Percentiles rank a stretch among this genome's conserved stretches.
These are phyloP conservation scores for Toxotes jaculatrix DNA, from an alignment of 2,113 vertebrate species.

Conservation along the genomic window DNA sequence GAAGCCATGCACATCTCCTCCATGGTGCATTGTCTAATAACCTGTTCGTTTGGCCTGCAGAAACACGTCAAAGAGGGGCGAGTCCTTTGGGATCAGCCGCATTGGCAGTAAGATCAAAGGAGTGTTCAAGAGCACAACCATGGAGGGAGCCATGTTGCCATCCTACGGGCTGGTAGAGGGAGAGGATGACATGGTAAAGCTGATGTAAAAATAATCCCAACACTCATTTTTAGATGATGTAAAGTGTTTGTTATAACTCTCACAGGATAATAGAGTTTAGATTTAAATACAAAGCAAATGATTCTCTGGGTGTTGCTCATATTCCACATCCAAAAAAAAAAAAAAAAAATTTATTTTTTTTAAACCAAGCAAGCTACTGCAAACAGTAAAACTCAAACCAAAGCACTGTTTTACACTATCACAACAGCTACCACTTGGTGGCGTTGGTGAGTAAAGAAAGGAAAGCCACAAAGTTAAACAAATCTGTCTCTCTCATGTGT, in stretches of 20 bases:
- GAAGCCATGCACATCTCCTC: constrained; percentile 35
- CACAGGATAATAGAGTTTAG: background rate
- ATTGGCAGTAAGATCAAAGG: constrained; percentile 98
- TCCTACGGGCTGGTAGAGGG: constrained; percentile 91
- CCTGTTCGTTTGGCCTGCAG: constrained; percentile 76
- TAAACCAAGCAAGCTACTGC: background rate
- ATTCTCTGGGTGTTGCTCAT: too few species aligned
- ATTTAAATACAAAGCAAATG: background rate
- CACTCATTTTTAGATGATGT: background rate
- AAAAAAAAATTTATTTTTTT: background rate
- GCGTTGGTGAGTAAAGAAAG: constrained; percentile 44
- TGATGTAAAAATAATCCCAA: background rate
- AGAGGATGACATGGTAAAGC: constrained; percentile 93
- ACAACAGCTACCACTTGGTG: constrained; percentile 49
- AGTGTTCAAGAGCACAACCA: constrained; percentile 97
- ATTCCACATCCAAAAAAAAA: background rate
- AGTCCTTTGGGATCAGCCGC: constrained; percentile 95
- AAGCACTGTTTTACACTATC: background rate
- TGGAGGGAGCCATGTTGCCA: constrained; percentile 97
- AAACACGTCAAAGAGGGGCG: constrained; percentile 93
- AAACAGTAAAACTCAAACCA: background rate
- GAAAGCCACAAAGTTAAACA: background rate
- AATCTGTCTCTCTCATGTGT: background rate
- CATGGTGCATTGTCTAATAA: constrained; percentile 21
- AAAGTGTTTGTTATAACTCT: background rate